Percentiles rank a stretch among this genome's conserved stretches.
phyloP scores from a whole-genome alignment of 2,113 vertebrate species.

The Protobothrops flavoviridis region DNA sequence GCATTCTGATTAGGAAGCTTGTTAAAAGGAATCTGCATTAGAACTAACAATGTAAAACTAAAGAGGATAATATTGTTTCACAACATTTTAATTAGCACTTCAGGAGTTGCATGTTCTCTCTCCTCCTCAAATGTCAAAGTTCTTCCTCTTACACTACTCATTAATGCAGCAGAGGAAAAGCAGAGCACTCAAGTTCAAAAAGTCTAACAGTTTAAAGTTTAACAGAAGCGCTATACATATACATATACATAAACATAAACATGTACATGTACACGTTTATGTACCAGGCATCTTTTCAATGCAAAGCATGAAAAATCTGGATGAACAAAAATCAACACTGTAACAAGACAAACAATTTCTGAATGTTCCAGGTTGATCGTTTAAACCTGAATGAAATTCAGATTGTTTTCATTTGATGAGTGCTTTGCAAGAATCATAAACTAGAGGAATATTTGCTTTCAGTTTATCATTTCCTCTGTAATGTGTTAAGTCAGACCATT shows the following conservation, averaged over 20 bases:
- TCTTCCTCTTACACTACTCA: conserved; percentile 34
- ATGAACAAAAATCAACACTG: not conserved
- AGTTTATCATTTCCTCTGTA: not conserved
- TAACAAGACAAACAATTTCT: not conserved
- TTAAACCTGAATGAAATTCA: not conserved
- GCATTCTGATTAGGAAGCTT: conserved; percentile 44
- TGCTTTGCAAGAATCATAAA: not conserved
- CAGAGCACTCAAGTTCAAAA: conserved; percentile 24
- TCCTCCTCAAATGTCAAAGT: conserved; percentile 25
- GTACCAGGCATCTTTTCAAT: not conserved
- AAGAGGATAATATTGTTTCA: conserved; percentile 43
- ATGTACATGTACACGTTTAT: not conserved
- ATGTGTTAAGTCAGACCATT: not conserved
- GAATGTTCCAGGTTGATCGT: not conserved
- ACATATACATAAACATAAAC: too few relatives aligned
- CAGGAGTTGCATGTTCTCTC: not conserved
- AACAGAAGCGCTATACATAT: not conserved
- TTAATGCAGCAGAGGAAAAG: conserved; percentile 18
- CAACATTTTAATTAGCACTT: conserved; percentile 55
- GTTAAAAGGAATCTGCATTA: conserved; percentile 35
- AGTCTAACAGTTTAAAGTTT: not conserved
- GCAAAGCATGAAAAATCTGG: not conserved
- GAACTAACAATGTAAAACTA: conserved; percentile 41
- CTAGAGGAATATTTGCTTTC: not conserved
- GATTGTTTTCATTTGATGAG: not conserved